phyloP scores from a whole-genome alignment of 2,888 invertebrate species.

The Hoplodrina blanda region DNA sequence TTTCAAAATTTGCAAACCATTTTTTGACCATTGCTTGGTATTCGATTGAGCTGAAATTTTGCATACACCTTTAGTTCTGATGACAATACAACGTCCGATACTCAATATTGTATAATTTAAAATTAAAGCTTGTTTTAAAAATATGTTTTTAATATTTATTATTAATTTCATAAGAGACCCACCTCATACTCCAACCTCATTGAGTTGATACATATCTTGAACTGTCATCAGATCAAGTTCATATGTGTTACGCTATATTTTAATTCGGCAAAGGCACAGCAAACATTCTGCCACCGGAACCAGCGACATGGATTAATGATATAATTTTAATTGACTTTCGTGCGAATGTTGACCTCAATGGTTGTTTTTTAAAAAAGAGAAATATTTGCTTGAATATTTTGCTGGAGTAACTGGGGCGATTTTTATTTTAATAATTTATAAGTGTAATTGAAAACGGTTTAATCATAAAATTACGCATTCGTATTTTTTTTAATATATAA shows the following conservation, averaged over 20 bases:
- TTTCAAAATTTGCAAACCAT: too few relatives aligned
- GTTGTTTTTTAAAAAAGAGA: slow-evolving; percentile 15
- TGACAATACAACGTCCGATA: too few relatives aligned
- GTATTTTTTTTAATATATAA: too few relatives aligned
- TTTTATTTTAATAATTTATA: slow-evolving; percentile 2
- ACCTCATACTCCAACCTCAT: slow-evolving; percentile 50
- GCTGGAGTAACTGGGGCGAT: slow-evolving; percentile 1
- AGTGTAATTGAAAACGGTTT: too few relatives aligned
- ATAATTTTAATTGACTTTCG: slow-evolving; percentile 69
- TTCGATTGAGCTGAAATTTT: too few relatives aligned
- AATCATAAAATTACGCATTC: too few relatives aligned
- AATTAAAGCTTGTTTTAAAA: too few relatives aligned
- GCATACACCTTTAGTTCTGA: too few relatives aligned
- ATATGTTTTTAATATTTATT: too few relatives aligned
- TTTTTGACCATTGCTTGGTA: too few relatives aligned
- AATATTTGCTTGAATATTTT: slow-evolving; percentile 29
- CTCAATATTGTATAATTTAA: too few relatives aligned
- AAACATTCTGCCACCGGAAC: slow-evolving; percentile 58
- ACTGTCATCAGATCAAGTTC: slow-evolving; percentile 59
- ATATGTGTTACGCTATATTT: slow-evolving; percentile 60
- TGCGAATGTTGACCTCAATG: slow-evolving; percentile 39
- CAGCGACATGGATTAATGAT: slow-evolving; percentile 69
- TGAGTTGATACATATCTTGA: slow-evolving; percentile 48
- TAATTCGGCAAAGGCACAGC: slow-evolving; percentile 60
- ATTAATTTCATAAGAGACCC: neutral